Conservation (phyloP, 2,797 vertebrate genomes). For the Gymnothorax reevesii region DNA sequence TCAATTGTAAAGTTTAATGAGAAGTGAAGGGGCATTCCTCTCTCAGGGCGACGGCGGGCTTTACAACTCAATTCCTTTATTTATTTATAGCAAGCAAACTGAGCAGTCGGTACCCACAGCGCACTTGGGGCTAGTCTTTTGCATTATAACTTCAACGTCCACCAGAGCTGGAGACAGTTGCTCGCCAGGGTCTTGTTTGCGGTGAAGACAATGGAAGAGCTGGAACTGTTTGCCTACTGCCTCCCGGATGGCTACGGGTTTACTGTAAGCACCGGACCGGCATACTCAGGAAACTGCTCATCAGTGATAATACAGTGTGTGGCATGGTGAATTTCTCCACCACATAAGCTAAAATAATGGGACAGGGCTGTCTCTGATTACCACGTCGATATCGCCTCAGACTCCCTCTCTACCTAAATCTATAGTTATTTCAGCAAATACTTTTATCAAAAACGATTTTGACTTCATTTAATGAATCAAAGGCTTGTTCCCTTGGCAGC, state of each 20-base stretch:
- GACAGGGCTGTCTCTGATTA: conserved; percentile 42
- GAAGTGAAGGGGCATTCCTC: background rate
- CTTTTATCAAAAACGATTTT: too few relatives aligned
- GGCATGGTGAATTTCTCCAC: conserved; percentile 51
- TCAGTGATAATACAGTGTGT: conserved; percentile 24
- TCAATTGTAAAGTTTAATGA: background rate
- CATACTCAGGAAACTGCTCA: conserved; percentile 54
- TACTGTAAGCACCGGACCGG: conserved; percentile 47
- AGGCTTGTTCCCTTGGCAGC: too few relatives aligned
- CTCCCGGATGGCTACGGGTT: conserved; percentile 33
- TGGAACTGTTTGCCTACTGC: conserved; percentile 38
- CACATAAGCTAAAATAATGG: conserved; percentile 54
- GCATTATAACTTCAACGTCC: background rate
- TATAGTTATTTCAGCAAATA: too few relatives aligned
- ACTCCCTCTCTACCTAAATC: conserved; percentile 26
- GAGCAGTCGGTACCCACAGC: background rate
- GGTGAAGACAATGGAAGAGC: conserved; percentile 28
- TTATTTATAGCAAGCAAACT: background rate
- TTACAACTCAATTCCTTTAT: background rate
- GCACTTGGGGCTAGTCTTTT: background rate
- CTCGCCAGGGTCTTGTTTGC: background rate
- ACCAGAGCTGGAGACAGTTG: background rate
- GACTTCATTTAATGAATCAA: too few relatives aligned
- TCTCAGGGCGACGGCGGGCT: too few relatives aligned
- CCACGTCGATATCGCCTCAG: conserved; percentile 53